Evolutionary conservation across 2,888 invertebrate genomes (phyloP).

Genomic region (Eupithecia centaureata): DNA sequence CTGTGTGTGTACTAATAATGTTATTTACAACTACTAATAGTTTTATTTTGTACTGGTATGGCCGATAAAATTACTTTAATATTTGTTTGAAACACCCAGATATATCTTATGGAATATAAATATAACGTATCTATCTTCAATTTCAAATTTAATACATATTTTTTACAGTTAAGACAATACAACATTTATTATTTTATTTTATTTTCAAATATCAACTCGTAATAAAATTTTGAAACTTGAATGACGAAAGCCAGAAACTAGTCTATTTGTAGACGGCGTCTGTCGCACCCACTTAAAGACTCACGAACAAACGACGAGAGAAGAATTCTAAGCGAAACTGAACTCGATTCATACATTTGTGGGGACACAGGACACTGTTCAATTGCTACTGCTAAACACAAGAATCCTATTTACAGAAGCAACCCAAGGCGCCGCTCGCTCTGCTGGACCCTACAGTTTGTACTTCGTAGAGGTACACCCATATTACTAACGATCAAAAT

Average conservation of each 20-base stretch:
- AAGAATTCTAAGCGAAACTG: constrained; percentile 53
- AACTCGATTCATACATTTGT: constrained; percentile 40
- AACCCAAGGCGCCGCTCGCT: constrained; percentile 2
- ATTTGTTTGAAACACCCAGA: constrained; percentile 63
- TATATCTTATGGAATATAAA: constrained; percentile 60
- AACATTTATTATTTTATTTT: constrained; percentile 59
- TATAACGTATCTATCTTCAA: constrained; percentile 51
- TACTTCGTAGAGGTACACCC: constrained; percentile 48
- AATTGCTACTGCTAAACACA: constrained; percentile 56
- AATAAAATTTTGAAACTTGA: constrained; percentile 68
- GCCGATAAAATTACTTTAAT: constrained; percentile 71
- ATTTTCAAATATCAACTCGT: constrained; percentile 66
- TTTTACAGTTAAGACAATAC: constrained; percentile 32
- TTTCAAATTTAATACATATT: constrained; percentile 35
- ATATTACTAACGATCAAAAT: constrained; percentile 67
- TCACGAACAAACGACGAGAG: constrained; percentile 48
- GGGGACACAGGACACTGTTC: constrained; percentile 6
- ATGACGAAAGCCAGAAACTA: constrained; percentile 55
- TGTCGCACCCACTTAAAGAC: constrained; percentile 32
- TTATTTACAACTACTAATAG: constrained; percentile 73
- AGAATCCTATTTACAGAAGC: constrained; percentile 20
- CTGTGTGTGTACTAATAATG: constrained; percentile 68
- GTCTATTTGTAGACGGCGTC: constrained; percentile 35
- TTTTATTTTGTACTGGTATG: constrained; percentile 79
- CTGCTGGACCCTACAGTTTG: not conserved